Conservation (phyloP, 2,888 invertebrate species). For the Caradrina clavipalpis region DNA sequence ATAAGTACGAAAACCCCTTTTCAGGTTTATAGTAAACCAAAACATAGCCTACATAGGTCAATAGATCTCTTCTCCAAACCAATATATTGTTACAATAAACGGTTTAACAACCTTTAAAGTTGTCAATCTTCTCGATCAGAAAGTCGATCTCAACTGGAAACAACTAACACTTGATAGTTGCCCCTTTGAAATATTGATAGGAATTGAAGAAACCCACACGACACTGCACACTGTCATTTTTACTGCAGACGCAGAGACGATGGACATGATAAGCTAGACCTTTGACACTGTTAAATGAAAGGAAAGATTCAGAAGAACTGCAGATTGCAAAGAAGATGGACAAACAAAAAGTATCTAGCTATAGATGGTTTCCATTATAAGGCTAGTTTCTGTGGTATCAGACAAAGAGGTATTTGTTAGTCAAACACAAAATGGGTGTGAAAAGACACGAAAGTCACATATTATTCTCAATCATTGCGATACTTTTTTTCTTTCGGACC, state of each 20-base stretch:
- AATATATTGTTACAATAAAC: constrained; percentile 6
- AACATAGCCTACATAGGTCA: not conserved
- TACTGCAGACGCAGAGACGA: constrained; percentile 43
- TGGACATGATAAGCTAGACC: constrained; percentile 48
- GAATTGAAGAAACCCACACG: constrained; percentile 34
- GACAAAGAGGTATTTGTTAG: too few relatives aligned
- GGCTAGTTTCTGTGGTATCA: too few relatives aligned
- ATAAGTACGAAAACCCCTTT: too few relatives aligned
- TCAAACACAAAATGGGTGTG: too few relatives aligned
- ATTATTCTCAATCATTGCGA: too few relatives aligned
- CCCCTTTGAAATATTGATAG: constrained; percentile 54
- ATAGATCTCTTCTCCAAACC: not conserved
- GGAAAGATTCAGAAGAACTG: constrained; percentile 29
- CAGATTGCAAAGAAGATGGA: too few relatives aligned
- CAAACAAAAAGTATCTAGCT: too few relatives aligned
- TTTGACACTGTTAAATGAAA: constrained; percentile 42
- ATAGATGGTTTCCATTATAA: too few relatives aligned
- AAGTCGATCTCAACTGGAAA: constrained; percentile 26
- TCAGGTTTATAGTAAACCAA: not conserved
- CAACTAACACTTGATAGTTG: constrained; percentile 32
- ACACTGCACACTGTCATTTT: constrained; percentile 45
- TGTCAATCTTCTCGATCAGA: constrained; percentile 37
- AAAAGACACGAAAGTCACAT: too few relatives aligned
- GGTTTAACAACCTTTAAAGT: constrained; percentile 14
- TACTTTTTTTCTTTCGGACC: too few relatives aligned